Percentiles rank a stretch among this genome's conserved stretches.
Conservation (phyloP, 2,113 vertebrate genomes). For the Poicephalus gulielmi region DNA sequence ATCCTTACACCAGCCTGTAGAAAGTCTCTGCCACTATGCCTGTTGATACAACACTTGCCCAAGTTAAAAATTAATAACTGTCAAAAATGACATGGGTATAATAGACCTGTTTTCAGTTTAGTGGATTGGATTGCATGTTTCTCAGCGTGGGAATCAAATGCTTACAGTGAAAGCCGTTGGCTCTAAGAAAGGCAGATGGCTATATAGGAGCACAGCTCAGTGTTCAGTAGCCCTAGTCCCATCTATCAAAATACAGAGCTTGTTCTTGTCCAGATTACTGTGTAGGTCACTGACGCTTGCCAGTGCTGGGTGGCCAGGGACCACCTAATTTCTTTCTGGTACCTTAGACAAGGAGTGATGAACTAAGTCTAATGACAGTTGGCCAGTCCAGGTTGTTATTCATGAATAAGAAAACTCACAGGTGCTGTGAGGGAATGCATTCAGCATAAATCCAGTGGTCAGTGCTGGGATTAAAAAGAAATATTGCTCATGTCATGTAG, state of each 20-base stretch:
- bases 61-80: background rate
- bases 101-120: background rate
- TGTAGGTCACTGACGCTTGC: background rate
- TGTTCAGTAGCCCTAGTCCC: fast-evolving
- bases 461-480: background rate
- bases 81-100: background rate
- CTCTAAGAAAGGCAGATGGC: background rate
- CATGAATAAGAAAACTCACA: background rate
- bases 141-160: background rate
- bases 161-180: background rate
- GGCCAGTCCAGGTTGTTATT: background rate
- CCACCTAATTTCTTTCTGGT: background rate
- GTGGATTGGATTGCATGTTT: background rate
- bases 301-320: too few species aligned
- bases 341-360: background rate
- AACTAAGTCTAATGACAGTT: background rate
- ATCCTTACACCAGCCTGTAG: background rate
- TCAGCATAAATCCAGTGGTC: background rate
- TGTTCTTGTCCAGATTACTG: background rate
- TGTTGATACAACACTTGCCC: background rate
- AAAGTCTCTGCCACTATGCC: background rate
- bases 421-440: background rate
- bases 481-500: background rate
- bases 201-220: background rate
- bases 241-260: background rate